Conservation (phyloP, 2,113 vertebrate genomes). For the Australoheros scitulus region DNA sequence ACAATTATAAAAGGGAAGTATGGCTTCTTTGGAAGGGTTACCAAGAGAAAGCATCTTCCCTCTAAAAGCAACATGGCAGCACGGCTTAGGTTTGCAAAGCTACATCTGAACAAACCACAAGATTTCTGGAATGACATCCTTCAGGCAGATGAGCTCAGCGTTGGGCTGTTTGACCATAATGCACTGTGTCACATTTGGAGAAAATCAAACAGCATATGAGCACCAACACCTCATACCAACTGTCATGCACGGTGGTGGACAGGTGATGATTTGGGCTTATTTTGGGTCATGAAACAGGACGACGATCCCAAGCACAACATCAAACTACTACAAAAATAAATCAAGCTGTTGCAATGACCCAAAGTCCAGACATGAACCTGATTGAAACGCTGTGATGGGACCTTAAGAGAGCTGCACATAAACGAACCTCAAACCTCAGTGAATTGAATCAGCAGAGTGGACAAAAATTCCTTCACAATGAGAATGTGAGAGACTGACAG, state of each 20-base stretch:
- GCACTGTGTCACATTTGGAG: not conserved
- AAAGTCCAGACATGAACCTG: not conserved
- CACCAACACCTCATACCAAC: not conserved
- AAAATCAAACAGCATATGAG: not conserved
- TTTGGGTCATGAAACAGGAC: no score
- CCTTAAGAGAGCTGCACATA: not conserved
- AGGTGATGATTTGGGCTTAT: not conserved
- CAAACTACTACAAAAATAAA: no score
- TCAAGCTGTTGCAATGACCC: not conserved
- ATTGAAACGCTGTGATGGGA: not conserved
- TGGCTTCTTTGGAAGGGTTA: no score
- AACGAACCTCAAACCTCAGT: not conserved
- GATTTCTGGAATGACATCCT: no score
- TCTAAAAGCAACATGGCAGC: no score
- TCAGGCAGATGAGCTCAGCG: not conserved
- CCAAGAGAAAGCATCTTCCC: no score
- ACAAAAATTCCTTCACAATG: not conserved
- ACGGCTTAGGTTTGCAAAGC: no score
- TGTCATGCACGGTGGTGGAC: not conserved
- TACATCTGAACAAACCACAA: no score
- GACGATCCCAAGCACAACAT: no score
- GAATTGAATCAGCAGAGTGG: not conserved
- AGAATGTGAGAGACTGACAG: not conserved
- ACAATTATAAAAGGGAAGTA: not conserved
- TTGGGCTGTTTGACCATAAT: not conserved